Base-by-base conservation (phyloP, 2,113 vertebrate genomes). In the Heliornis fulica region DNA sequence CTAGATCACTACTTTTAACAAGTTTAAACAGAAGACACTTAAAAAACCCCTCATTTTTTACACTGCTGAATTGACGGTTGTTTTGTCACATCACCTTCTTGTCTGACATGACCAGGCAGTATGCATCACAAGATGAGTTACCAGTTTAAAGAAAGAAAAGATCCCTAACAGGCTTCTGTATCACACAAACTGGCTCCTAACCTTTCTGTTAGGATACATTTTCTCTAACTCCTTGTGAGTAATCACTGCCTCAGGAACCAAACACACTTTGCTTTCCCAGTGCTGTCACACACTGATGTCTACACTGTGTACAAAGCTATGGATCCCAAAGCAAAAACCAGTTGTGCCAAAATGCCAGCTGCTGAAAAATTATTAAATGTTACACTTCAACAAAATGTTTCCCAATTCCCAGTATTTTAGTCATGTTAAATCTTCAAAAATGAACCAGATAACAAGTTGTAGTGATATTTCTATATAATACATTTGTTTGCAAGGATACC, bases 241-340 rank as follows among this genome's bases (percentile, higher is more conserved):
- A 19, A 61, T 61, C 34, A 54, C 63, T 25, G 69, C 34, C 41
- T n/a, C 28, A 31, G 64, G 59, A 50, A 51, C 32, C 57, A 76
- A 70, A 60, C 21, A 45, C 12, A 48, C 13, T 53, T 60, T 15
- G 21, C 26, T 29, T 28, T 59, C 40, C 31, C 0, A 1, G 21
- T 43, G 32, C 31, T 11, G 19, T 29, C 46, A 29, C 72, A 69
- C 40, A 22, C 21, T 34, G 3, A 15, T 13, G 51, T 22, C 38
- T 10, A 22, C 7, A 14, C 9, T 22, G 34, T 0, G 0, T 51
- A 54, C 18, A 13, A 72, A 68, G 29, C 48, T 28, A 22, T 4
- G 31, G 59, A 75, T 36, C 63, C 51, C 29, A 76, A 70, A 18
- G 8, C 13, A 36, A 66, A 51, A 56, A 53, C 1, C 15, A n/a